Base-by-base conservation (phyloP, 2,113 vertebrate species). In the Scomber japonicus region DNA sequence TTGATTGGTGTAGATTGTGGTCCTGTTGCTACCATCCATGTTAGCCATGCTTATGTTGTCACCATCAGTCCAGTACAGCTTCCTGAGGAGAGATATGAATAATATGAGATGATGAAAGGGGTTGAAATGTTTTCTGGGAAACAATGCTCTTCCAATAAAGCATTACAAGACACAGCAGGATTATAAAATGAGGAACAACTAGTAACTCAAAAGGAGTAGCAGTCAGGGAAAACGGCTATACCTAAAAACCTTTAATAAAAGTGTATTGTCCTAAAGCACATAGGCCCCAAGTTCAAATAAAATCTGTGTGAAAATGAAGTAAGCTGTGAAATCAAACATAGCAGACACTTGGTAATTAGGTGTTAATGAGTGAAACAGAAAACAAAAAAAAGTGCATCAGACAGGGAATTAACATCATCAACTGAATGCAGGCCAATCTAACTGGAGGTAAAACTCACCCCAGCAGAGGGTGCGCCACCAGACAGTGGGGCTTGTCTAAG, bases 61-160 rank as follows among this genome's bases (percentile, higher is more conserved):
- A 8, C 97, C 97, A 0, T 99, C 98, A 0, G 97, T 99, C 98
- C 98, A 99, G 92, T 97, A 99, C 6, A 99, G 95, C 83, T 99
- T 99, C 71, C 98, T 99, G 80, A 11, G 74, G 48, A 24, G 12
- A 40, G 35, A 40, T 40, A 40, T 35, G 31, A 35, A 35, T 16
- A 19, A 21, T 45, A 45, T 49, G 0, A 57, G 17, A 62, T 57
- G 21, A 12, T 2, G 16, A 75, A 24, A 61, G 0, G 15, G 14
- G 9, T 1, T 61, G 14, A 75, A 24, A 46, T 73, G 7, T 63
- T 30, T 64, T 57, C 9, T 24, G 12, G n/a, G 57, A 4, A 48
- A 3, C 14, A 54, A 15, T 9, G 1, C 10, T 70, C 31, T 51
- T 31, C 40, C 12, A 30, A 68, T 40, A 4, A 61, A 12, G 1